Evolutionary conservation across 2,113 vertebrate species (phyloP), one percentile per base, ranked within the genome.

Genomic region (Channa argus): DNA sequence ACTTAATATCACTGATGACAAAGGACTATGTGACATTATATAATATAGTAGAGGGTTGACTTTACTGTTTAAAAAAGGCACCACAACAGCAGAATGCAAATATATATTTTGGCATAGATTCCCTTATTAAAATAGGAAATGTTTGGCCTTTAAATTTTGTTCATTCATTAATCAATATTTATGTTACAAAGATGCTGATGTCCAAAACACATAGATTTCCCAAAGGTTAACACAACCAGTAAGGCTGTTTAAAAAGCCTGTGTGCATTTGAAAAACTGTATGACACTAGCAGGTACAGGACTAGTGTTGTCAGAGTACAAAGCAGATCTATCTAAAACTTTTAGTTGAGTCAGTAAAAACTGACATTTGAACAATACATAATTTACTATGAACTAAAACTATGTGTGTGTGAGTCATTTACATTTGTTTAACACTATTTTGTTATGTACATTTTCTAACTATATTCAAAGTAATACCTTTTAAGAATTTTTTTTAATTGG

Each of bases 151-250:
- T 52, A 69, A 49, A 64, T 70, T 64, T 41, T 65, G 65, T 69
- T 65, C 15, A 71, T 69, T 60, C 47, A 55, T 24, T 59, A 8
- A 79, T 78, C 50, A 74, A 74, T 74, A 79, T 79, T 74, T 50
- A 74, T 74, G 59, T 45, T 43, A 54, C 10, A 54, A 59, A 69
- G 41, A 70, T 60, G 49, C 70, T 66, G 55, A 74, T 6, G 6
- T 58, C 50, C 50, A 71, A 65, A 71, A 55, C 44, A 44, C 45
- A 53, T 55, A 56, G 3, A 45, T 62, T 62, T 61, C 38, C 44
- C 43, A 33, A 78, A 73, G 74, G 74, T 83, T 64, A 67, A 68
- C 39, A 41, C 6, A 41, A 9, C n/a, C 15, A 65, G 6, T 3
- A 36, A 34, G 14, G 14, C 68, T 64, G 37, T 77, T 68, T 53